These are phyloP conservation scores for Alsophila aescularia DNA, from an alignment of 2,888 invertebrate genomes.

Conservation along the genomic window DNA sequence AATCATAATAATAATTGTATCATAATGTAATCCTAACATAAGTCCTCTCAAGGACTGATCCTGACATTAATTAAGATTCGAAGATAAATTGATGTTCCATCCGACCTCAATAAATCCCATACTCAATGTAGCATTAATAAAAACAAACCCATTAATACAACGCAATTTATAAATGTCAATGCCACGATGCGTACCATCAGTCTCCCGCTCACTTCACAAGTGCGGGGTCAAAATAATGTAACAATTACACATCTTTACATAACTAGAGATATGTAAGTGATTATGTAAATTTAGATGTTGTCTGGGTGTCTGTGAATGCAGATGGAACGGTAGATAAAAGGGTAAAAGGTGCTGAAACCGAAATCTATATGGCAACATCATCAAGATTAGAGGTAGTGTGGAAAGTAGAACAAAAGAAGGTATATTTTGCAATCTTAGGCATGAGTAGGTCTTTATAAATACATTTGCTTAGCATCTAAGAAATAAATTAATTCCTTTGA, in stretches of 20 bases:
- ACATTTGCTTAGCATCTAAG: no score
- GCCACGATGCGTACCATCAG: conserved; percentile 28
- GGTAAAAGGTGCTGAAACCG: neutral
- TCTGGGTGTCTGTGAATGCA: neutral
- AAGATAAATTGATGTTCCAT: no score
- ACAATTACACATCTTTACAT: conserved; percentile 12
- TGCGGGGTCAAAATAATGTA: conserved; percentile 12
- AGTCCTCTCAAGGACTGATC: no score
- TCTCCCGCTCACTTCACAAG: conserved; percentile 29
- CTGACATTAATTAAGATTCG: neutral
- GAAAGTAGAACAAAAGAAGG: neutral
- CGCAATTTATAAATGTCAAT: conserved; percentile 31
- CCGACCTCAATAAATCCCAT: neutral
- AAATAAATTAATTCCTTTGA: no score
- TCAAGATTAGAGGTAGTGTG: neutral
- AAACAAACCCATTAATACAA: conserved; percentile 13
- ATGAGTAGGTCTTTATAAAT: no score
- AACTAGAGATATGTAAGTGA: conserved; percentile 2
- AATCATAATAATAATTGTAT: no score
- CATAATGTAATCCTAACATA: no score
- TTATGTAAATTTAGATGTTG: conserved; percentile 9
- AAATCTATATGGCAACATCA: neutral
- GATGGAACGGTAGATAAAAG: neutral
- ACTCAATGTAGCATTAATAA: conserved; percentile 11
- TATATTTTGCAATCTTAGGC: no score